Evolutionary conservation across 2,888 invertebrate species (phyloP), one percentile per base, ranked within the genome.

Genomic region (Lacanobia oleracea): DNA sequence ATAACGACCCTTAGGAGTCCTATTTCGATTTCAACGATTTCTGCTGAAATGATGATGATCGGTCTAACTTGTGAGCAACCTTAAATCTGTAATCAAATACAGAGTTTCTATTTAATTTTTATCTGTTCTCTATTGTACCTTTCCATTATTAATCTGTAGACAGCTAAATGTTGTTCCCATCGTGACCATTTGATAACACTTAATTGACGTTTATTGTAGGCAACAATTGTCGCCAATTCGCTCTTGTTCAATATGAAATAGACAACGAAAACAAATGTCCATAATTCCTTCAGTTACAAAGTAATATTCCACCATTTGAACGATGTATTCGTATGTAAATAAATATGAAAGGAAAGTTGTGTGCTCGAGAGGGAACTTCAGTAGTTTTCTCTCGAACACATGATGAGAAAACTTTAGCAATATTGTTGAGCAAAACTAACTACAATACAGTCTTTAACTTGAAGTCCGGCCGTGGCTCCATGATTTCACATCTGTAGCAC

Each of bases 141-240:
- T 53, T 53, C 54, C 53, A 51, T 64, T 12, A 23, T 59, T 21
- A 59, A 40, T 14, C 16, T 4, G 23, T 48, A 33, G 62, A 37
- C 63, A 60, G 51, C 51, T 16, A 12, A 53, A 72, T 21, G 21
- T 53, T 75, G 56, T 64, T 27, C 21, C 23, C 51, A 16, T 62
- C 48, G 21, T 27, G n/a, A 73, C n/a, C n/a, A 23, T 75, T 66
- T 75, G 33, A 65, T 16, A 72, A 40, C 3, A 50, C 16, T 50
- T 73, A 73, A 75, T 72, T 56, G 77, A 57, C 18, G 56, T 61
- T 69, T 33, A 67, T 76, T 59, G 76, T 21, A 9, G 18, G 18
- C n/a, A 48, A 53, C 45, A 74, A 73, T 77, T 77, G 70, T 48
- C 48, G 43, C 56, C 67, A 68, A 75, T 68, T 77, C 18, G 5